Conservation (phyloP, 2,888 invertebrate genomes). For the Athripsodes cinereus region DNA sequence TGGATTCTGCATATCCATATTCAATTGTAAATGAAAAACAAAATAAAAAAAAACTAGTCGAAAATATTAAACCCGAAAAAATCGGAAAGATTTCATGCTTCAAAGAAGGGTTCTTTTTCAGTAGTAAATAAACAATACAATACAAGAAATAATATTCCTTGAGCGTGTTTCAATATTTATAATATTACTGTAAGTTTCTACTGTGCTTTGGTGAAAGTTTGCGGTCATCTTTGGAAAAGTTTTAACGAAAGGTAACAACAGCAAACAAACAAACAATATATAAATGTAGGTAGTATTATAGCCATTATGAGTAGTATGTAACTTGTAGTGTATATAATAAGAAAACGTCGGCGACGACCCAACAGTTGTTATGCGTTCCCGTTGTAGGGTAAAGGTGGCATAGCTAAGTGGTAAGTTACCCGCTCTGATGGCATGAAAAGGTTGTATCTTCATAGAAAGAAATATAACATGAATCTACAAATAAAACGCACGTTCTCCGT, state of each 20-base stretch:
- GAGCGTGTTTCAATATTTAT: background rate
- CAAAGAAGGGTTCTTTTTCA: no score
- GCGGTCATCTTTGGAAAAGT: slow-evolving; percentile 1
- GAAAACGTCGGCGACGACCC: background rate
- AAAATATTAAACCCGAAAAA: no score
- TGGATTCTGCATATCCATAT: no score
- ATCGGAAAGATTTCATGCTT: no score
- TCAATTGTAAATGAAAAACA: no score
- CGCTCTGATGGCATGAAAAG: slow-evolving; percentile 1
- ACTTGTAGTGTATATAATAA: no score
- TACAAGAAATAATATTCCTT: background rate
- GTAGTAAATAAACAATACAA: background rate
- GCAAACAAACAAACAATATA: background rate
- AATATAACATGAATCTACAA: background rate
- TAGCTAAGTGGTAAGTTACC: slow-evolving; percentile 1
- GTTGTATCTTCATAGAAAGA: slow-evolving; percentile 1
- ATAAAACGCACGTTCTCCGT: no score
- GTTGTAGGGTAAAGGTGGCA: slow-evolving; percentile 4
- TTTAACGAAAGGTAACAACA: background rate
- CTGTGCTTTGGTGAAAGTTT: background rate
- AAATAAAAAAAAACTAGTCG: no score
- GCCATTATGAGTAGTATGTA: background rate
- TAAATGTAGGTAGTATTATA: no score
- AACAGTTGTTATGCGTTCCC: background rate
- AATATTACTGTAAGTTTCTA: background rate